Conservation (phyloP, 1,140 invertebrate species). For the Drosophila hydei region DNA sequence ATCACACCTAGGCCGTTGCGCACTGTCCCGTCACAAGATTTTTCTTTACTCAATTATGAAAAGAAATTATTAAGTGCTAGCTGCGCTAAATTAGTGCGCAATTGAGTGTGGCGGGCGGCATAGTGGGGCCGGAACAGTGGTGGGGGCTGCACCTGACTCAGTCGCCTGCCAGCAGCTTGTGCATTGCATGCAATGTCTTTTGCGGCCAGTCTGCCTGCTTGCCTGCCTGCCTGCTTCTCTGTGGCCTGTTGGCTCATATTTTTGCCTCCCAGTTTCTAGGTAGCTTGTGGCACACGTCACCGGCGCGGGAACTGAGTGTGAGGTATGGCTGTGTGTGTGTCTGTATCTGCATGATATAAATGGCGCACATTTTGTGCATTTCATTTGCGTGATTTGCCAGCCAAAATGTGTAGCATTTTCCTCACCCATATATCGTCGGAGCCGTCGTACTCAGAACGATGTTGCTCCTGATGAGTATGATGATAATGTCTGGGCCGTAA, state of each 20-base stretch:
- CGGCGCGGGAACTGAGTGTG: not conserved
- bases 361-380: slow-evolving; percentile 80
- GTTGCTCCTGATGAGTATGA: slow-evolving; percentile 51
- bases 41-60: slow-evolving; percentile 73
- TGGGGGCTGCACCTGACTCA: slow-evolving; percentile 9
- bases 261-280: slow-evolving; percentile 55
- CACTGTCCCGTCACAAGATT: slow-evolving; percentile 39
- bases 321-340: not conserved
- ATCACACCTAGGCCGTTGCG: slow-evolving; percentile 37
- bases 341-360: slow-evolving; percentile 66
- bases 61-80: slow-evolving; percentile 82
- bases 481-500: slow-evolving; percentile 51
- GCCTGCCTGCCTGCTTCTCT: slow-evolving; percentile 46
- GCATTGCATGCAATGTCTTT: slow-evolving; percentile 56
- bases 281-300: slow-evolving; percentile 52
- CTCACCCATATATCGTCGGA: slow-evolving; percentile 37
- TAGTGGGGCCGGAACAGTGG: not conserved
- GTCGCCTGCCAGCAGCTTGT: slow-evolving; percentile 33
- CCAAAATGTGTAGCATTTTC: slow-evolving; percentile 73
- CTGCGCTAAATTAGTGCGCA: slow-evolving; percentile 80
- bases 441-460: slow-evolving; percentile 16
- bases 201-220: slow-evolving; percentile 40
- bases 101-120: slow-evolving; percentile 68
- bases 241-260: slow-evolving; percentile 70
- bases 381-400: slow-evolving; percentile 81